A percentile compares a stretch with the other conserved stretches of the same genome.
Conservation (phyloP, 64 coral and sea anemone genomes). For the Montipora efflorescens region DNA sequence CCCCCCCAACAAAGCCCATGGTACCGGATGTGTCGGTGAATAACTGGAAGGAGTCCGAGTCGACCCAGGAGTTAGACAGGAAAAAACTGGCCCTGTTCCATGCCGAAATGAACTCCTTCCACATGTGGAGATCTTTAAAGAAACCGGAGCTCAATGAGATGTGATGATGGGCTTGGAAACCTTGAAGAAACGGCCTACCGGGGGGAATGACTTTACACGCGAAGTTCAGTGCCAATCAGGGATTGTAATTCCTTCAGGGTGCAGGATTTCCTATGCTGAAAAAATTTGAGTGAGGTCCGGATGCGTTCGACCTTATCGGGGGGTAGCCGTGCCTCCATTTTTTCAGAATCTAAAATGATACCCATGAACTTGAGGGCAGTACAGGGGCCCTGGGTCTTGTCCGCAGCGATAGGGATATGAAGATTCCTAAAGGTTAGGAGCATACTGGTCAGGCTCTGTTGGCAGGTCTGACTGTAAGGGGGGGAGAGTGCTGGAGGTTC, state of each 20-base stretch:
- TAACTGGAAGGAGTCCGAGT: neutral
- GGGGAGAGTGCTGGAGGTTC: neutral
- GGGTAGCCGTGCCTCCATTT: slow-evolving; percentile 55
- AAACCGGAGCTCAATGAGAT: slow-evolving; percentile 27
- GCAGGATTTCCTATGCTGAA: slow-evolving; percentile 5
- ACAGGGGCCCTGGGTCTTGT: slow-evolving; percentile 28
- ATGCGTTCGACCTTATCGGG: slow-evolving; percentile 36
- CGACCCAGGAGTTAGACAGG: neutral
- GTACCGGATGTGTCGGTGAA: slow-evolving; percentile 73
- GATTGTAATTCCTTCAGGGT: slow-evolving; percentile 40
- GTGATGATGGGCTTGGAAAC: slow-evolving; percentile 5
- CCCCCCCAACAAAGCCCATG: slow-evolving; percentile 59
- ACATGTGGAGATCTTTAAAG: slow-evolving; percentile 48
- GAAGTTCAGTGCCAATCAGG: slow-evolving; percentile 38
- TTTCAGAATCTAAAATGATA: slow-evolving; percentile 21
- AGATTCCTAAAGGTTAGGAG: slow-evolving; percentile 25
- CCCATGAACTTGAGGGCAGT: slow-evolving; percentile 41
- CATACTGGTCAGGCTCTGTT: slow-evolving; percentile 10
- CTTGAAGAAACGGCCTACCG: slow-evolving; percentile 37
- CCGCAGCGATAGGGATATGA: neutral
- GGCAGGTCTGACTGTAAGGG: neutral
- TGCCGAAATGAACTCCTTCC: neutral
- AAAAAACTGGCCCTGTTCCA: slow-evolving; percentile 52
- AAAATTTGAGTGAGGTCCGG: neutral
- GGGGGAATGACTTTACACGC: slow-evolving; percentile 38